Evolutionary conservation across 2,888 invertebrate genomes (phyloP).

Genomic region (Platerodrilus igneus): DNA sequence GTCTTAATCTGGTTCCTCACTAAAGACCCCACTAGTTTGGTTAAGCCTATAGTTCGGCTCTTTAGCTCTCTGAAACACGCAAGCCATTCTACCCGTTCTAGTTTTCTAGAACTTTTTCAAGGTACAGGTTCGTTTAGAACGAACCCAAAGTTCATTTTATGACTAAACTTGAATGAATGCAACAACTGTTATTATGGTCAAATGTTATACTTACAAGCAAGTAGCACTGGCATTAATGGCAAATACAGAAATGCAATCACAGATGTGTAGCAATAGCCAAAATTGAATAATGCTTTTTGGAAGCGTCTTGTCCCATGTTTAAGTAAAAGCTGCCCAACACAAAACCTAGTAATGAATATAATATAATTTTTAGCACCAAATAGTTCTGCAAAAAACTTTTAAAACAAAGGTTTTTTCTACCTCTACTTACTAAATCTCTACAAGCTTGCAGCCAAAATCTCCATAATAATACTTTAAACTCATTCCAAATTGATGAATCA

Average conservation of each 20-base stretch:
- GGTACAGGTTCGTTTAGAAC: too few species aligned
- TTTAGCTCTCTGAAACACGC: too few species aligned
- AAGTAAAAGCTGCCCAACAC: slow-evolving; percentile 67
- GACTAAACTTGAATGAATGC: too few species aligned
- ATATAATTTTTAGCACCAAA: slow-evolving; percentile 53
- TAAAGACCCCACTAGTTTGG: too few species aligned
- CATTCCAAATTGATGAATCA: slow-evolving; percentile 58
- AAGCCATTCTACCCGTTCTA: too few species aligned
- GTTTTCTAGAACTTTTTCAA: too few species aligned
- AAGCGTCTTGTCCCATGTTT: slow-evolving; percentile 72
- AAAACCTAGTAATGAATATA: slow-evolving; percentile 65
- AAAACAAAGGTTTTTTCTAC: slow-evolving; percentile 10
- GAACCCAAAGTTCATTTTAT: too few species aligned
- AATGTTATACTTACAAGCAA: slow-evolving; percentile 61
- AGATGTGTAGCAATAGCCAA: slow-evolving; percentile 77
- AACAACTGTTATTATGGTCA: too few species aligned
- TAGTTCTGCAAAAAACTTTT: slow-evolving; percentile 51
- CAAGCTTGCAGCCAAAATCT: slow-evolving; percentile 71
- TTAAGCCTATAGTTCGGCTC: too few species aligned
- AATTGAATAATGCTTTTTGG: slow-evolving; percentile 78
- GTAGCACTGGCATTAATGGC: slow-evolving; percentile 74
- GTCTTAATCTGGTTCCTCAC: too few species aligned
- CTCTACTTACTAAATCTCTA: slow-evolving; percentile 61
- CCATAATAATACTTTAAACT: slow-evolving; percentile 63
- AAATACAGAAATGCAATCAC: slow-evolving; percentile 75